A percentile compares a stretch with the other conserved stretches of the same genome.
Evolutionary conservation across 37 sponge, comb jelly and placozoan genomes (phyloP).

Genomic region (Cliona cf. orientalis): DNA sequence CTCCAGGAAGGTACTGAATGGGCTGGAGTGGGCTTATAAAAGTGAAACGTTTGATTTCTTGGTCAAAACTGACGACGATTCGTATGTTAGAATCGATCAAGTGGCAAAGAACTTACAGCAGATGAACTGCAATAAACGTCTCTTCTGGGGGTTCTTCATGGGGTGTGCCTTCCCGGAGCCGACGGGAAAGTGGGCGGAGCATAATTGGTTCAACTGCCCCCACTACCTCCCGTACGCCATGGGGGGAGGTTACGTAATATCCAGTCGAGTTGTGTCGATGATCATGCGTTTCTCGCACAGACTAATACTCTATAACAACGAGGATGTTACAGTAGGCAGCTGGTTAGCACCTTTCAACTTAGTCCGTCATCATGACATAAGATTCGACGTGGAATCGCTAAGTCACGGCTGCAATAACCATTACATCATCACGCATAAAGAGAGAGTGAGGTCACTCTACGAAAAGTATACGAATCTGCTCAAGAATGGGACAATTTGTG

Average conservation of each 20-base stretch:
- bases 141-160: slow-evolving; percentile 77
- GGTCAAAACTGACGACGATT: slow-evolving; percentile 70
- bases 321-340: slow-evolving; percentile 55
- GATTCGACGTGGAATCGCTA: slow-evolving; percentile 49
- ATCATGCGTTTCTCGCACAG: neutral
- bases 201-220: slow-evolving; percentile 46
- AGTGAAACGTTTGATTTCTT: slow-evolving; percentile 43
- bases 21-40: slow-evolving; percentile 27
- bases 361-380: slow-evolving; percentile 32
- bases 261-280: neutral
- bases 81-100: slow-evolving; percentile 24
- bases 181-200: slow-evolving; percentile 61
- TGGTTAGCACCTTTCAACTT: slow-evolving; percentile 56
- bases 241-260: slow-evolving; percentile 70
- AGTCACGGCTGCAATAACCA: slow-evolving; percentile 64
- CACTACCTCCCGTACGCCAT: slow-evolving; percentile 69
- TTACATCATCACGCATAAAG: slow-evolving; percentile 62
- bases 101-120: slow-evolving; percentile 12
- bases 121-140: slow-evolving; percentile 12
- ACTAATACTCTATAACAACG: slow-evolving; percentile 47
- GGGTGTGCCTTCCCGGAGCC: slow-evolving; percentile 35
- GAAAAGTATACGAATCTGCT: slow-evolving; percentile 18
- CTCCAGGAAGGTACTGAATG: slow-evolving; percentile 46
- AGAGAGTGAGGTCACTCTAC: slow-evolving; percentile 17
- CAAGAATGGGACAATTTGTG: slow-evolving; percentile 40